Evolutionary conservation across 2,888 invertebrate genomes (phyloP).

Genomic region (Acrocyrtus sp.): DNA sequence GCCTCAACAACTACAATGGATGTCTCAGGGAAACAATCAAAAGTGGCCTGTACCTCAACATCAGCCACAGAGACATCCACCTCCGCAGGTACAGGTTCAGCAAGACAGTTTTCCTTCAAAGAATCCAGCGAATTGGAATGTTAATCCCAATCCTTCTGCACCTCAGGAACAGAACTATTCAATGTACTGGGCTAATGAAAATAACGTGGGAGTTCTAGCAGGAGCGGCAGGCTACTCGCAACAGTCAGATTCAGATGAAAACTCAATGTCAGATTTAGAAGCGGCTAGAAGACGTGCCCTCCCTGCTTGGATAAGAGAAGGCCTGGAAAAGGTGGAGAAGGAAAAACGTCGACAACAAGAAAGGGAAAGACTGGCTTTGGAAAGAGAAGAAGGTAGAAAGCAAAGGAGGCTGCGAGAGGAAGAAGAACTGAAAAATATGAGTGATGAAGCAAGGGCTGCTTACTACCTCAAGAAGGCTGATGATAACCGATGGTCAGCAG

Average conservation of each 20-base stretch:
- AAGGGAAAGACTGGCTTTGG: constrained; percentile 76
- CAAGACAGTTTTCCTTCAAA: constrained; percentile 5
- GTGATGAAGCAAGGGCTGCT: constrained; percentile 43
- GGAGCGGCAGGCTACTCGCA: constrained; percentile 6
- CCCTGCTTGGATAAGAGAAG: constrained; percentile 98
- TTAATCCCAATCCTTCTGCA: not conserved
- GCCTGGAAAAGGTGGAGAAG: constrained; percentile 96
- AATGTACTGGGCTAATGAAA: constrained; percentile 10
- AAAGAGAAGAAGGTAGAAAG: constrained; percentile 70
- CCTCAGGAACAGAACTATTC: constrained; percentile 6
- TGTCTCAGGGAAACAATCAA: too few species aligned
- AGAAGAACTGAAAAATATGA: constrained; percentile 44
- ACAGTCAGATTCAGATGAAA: constrained; percentile 49
- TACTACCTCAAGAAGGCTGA: constrained; percentile 31
- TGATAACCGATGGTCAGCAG: constrained; percentile 43
- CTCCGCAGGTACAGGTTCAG: constrained; percentile 11
- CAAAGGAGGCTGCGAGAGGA: constrained; percentile 28
- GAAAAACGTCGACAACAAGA: constrained; percentile 90
- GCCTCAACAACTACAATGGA: not conserved
- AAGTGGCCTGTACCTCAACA: constrained; percentile 1
- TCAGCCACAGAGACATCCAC: too few species aligned
- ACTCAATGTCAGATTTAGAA: constrained; percentile 68
- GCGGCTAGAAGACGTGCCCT: constrained; percentile 88
- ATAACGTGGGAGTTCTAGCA: constrained; percentile 2
- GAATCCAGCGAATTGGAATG: constrained; percentile 33